Base-by-base conservation (phyloP, 2,797 vertebrate genomes). In the Corythornis leucogaster region DNA sequence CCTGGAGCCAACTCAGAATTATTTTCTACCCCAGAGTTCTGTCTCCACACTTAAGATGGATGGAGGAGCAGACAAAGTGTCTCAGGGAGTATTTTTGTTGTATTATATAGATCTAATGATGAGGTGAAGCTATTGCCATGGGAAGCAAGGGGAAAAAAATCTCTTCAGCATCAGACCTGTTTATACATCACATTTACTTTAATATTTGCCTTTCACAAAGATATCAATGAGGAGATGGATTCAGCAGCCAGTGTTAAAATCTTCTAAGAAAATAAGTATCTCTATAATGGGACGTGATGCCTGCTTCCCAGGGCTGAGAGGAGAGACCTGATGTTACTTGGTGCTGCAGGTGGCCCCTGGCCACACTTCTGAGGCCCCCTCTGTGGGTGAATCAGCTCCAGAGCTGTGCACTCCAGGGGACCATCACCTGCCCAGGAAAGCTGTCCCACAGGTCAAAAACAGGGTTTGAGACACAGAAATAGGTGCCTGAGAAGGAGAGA, bases 21-120 rank as follows among this genome's bases (percentile, higher is more conserved):
- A 62, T 18, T 35, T 21, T 31, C 54, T 28, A 16, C 11, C 46
- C 40, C 26, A 48, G 31, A 43, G 62, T 66, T 66, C 50, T 57
- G n/a, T 25, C 40, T 59, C 57, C 2, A 4, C 2, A 1, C 12
- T 31, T 0, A 0, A 31, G 31, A 33, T 2, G 25, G 57, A 15
- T 22, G 61, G 10, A 93, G 9, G 2, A 73, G 55, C 59, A 54
- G 31, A 48, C 4, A 66, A 80, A 61, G 5, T 11, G 16, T 14
- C 70, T 42, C 8, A 3, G 4, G 20, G 57, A 69, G 25, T 12
- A 28, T 30, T 74, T 94, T 31, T 42, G 16, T 55, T 31, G 43
- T 43, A 13, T 59, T 63, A 8, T 25, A 19, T 18, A 26, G 21
- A 16, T 68, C 58, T 35, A 51, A 55, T 1, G 16, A 31, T 11